Evolutionary conservation across 1,140 invertebrate species (phyloP).

Genomic region (Drosophila kepulauana): DNA sequence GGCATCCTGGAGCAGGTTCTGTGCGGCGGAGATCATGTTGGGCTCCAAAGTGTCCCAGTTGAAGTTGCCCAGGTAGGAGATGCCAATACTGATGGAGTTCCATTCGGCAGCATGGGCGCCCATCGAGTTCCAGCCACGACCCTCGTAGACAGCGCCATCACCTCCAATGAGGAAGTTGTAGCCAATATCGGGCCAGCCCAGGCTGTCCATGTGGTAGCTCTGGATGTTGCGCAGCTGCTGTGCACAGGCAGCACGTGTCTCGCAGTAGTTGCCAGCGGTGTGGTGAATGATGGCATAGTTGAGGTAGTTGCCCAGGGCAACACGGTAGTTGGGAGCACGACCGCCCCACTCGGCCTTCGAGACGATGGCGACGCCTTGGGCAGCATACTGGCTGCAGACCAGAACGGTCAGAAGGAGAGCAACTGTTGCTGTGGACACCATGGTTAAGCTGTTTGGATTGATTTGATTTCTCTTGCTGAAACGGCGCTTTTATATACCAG

Average conservation of each 20-base stretch:
- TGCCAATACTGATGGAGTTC: conserved; percentile 88
- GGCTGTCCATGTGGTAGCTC: conserved; percentile 86
- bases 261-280: conserved; percentile 86
- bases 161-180: conserved; percentile 87
- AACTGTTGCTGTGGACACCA: conserved; percentile 47
- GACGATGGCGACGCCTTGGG: conserved; percentile 78
- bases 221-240: conserved; percentile 86
- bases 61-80: conserved; percentile 87
- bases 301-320: conserved; percentile 86
- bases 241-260: conserved; percentile 84
- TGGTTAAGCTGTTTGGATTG: conserved; percentile 30
- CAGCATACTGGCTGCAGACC: conserved; percentile 55
- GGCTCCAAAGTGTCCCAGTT: conserved; percentile 64
- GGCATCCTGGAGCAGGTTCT: conserved; percentile 88
- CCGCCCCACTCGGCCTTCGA: conserved; percentile 87
- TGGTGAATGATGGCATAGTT: conserved; percentile 91
- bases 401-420: conserved; percentile 52
- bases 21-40: conserved; percentile 84
- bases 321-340: conserved; percentile 84
- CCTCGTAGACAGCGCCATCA: conserved; percentile 87
- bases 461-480: neutral
- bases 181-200: conserved; percentile 89
- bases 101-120: conserved; percentile 89
- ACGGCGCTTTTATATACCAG: conserved; percentile 42
- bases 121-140: conserved; percentile 88